Conservation (phyloP, 2,888 invertebrate genomes). For the Octonoba sinensis region DNA sequence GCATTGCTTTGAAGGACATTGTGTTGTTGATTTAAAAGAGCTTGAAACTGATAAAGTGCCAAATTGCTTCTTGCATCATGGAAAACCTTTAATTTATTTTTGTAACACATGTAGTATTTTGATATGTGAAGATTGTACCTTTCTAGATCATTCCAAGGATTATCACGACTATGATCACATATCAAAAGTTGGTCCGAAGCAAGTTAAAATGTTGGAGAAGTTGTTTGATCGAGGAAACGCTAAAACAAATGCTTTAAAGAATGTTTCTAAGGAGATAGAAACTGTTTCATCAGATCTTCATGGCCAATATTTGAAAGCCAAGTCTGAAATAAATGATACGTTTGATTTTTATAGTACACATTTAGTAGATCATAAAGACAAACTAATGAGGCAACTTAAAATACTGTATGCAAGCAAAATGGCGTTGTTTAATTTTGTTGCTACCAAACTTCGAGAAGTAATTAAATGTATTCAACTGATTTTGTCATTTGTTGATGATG, state of each 20-base stretch:
- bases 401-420: constrained; percentile 92
- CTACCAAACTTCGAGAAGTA: constrained; percentile 92
- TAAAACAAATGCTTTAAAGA: constrained; percentile 85
- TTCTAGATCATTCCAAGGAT: constrained; percentile 83
- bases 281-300: constrained; percentile 78
- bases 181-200: constrained; percentile 84
- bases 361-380: constrained; percentile 95
- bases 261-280: constrained; percentile 87
- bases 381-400: constrained; percentile 94
- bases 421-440: constrained; percentile 85
- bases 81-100: constrained; percentile 90
- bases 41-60: constrained; percentile 72
- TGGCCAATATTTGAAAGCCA: constrained; percentile 73
- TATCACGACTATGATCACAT: constrained; percentile 90
- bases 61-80: constrained; percentile 89
- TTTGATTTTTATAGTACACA: constrained; percentile 95
- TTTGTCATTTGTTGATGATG: constrained; percentile 92
- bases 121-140: constrained; percentile 95
- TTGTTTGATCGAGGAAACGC: constrained; percentile 84
- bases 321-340: constrained; percentile 86
- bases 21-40: constrained; percentile 77
- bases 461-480: constrained; percentile 90
- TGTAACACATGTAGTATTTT: constrained; percentile 93
- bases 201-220: constrained; percentile 83
- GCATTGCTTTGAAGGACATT: constrained; percentile 98